Evolutionary conservation across 2,888 invertebrate genomes (phyloP), one percentile per base, ranked within the genome.

Genomic region (Andrena minutula): DNA sequence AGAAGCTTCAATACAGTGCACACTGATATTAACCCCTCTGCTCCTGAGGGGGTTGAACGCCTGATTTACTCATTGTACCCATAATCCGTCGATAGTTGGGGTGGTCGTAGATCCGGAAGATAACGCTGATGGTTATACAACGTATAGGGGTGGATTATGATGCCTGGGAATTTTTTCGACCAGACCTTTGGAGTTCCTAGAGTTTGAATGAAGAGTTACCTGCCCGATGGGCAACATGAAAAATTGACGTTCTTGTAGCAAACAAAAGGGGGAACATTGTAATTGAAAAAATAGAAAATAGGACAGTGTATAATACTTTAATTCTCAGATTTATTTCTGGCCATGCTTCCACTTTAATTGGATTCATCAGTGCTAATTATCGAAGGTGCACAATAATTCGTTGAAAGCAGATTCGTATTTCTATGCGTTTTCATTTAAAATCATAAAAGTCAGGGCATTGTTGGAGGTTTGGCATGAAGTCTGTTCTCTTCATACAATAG

Each of bases 21-120:
- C 51, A 47, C 68, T 72, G 73, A 66, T 77, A 74, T 84, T 83
- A 77, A 71, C 65, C 63, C 71, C 73, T 49, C 69, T 61, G 53
- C 68, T 53, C 66, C 73, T 51, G 63, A 61, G 68, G 73, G 82
- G 81, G 76, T 82, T 76, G 83, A 72, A 82, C 80, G 75, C 77
- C 86, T 82, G 87, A 90, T 88, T 89, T 88, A 86, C 88, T 84
- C 87, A 85, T 89, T 75, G 84, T 83, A 75, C 68, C 75, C 79
- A 35, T 68, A 65, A 84, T 81, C 80, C 79, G 72, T 63, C 75
- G 88, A 88, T 86, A 86, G 79, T 51, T 77, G 72, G 80, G 85
- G 84, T 86, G 84, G 83, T 85, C 84, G 77, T 81, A 85, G 87
- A 89, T 87, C 66, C 35, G 35, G 66, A 61, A 80, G 90, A 89